Percentiles rank a stretch among this genome's conserved stretches.
Conservation (phyloP, 2,888 invertebrate genomes). For the Phengaris arion region DNA sequence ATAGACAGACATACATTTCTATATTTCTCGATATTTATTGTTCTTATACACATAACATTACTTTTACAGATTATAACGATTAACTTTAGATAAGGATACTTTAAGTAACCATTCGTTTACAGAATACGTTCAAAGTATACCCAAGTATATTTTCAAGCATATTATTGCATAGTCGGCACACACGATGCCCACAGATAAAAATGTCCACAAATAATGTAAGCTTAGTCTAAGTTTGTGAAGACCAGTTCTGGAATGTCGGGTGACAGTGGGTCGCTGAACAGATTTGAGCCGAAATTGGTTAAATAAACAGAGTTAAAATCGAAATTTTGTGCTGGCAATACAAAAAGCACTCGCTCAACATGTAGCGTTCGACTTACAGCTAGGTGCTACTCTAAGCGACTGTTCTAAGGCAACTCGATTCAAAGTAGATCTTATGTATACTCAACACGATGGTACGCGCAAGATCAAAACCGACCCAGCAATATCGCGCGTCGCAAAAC, state of each 20-base stretch:
- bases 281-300: conserved; percentile 2
- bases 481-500: conserved; percentile 15
- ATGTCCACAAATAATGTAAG: conserved; percentile 28
- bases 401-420: conserved; percentile 27
- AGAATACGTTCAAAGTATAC: conserved; percentile 11
- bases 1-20: not conserved
- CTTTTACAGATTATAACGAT: not conserved
- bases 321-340: conserved; percentile 27
- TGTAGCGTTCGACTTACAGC: not conserved
- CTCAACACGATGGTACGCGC: not conserved
- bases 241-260: conserved; percentile 66
- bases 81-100: not conserved
- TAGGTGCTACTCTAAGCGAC: conserved; percentile 27
- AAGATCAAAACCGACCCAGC: conserved; percentile 15
- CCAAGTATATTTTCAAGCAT: not conserved
- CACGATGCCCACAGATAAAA: conserved; percentile 37
- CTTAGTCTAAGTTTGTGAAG: conserved; percentile 35
- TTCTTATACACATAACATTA: not conserved
- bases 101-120: not conserved
- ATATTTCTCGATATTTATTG: not conserved
- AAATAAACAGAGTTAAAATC: not conserved
- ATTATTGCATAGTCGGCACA: not conserved
- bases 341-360: conserved; percentile 24
- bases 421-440: not conserved
- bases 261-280: conserved; percentile 30